Evolutionary conservation across 2,113 vertebrate genomes (phyloP).

Genomic region (Brienomyrus brachyistius): DNA sequence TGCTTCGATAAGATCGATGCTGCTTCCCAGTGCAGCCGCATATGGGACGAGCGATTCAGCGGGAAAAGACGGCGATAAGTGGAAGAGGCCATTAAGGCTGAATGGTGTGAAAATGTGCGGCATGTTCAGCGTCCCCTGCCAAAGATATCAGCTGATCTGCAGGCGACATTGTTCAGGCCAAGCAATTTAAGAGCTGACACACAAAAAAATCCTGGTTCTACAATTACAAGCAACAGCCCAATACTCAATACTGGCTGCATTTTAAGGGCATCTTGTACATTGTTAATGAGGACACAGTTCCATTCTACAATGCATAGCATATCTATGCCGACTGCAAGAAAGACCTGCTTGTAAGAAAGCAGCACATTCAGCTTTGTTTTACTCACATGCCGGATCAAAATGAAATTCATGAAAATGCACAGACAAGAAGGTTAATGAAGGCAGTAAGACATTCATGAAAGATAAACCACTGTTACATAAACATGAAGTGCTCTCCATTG

Average conservation of each 20-base stretch:
- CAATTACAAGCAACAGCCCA: background rate
- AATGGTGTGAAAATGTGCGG: background rate
- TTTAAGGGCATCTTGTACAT: background rate
- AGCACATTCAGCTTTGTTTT: background rate
- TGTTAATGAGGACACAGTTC: background rate
- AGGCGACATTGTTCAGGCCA: background rate
- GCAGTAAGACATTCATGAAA: background rate
- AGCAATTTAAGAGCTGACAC: background rate
- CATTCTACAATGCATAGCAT: background rate
- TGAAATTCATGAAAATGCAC: background rate
- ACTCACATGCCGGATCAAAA: background rate
- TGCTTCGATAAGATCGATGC: background rate
- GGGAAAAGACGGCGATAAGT: background rate
- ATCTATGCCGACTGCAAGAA: background rate
- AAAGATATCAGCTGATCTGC: background rate
- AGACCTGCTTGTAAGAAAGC: background rate
- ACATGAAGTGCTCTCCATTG: background rate
- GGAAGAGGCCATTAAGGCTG: background rate
- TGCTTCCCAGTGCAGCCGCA: too few relatives aligned
- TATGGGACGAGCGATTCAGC: background rate
- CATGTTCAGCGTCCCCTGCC: background rate
- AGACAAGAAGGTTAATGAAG: background rate
- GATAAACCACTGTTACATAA: background rate
- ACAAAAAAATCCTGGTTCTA: background rate
- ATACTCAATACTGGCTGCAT: background rate